These are phyloP conservation scores for Tipula unca DNA, from an alignment of 2,888 invertebrate species.

Conservation along the genomic window DNA sequence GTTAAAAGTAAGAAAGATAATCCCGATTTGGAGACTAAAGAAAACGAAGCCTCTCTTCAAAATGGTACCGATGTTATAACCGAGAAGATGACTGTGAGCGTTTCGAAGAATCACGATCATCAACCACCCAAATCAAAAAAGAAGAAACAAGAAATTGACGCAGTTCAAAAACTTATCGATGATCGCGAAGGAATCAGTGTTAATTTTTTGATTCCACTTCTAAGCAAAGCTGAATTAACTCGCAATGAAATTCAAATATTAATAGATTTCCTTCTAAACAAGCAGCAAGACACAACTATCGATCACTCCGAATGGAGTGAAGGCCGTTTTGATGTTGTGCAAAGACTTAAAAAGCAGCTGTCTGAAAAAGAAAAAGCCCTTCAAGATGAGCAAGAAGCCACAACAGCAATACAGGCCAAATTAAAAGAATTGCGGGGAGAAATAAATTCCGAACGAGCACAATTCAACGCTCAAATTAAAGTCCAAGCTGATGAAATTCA, in stretches of 20 bases:
- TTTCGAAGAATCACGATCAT: neutral
- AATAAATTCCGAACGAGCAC: constrained; percentile 38
- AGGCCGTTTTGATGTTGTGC: constrained; percentile 60
- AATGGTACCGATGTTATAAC: neutral
- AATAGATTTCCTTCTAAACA: constrained; percentile 81
- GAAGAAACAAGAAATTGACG: constrained; percentile 49
- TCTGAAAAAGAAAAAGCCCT: constrained; percentile 77
- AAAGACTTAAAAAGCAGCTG: constrained; percentile 78
- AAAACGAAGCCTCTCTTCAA: neutral
- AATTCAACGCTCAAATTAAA: constrained; percentile 35
- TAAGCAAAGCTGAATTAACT: constrained; percentile 72
- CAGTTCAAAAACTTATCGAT: constrained; percentile 49
- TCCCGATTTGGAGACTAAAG: neutral
- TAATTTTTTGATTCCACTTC: constrained; percentile 59
- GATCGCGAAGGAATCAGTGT: constrained; percentile 62
- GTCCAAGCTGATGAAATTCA: constrained; percentile 35
- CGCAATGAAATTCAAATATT: constrained; percentile 82
- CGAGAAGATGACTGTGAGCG: neutral
- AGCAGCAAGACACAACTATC: constrained; percentile 68
- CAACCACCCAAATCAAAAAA: constrained; percentile 37
- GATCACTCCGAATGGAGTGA: constrained; percentile 79
- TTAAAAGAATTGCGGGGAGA: constrained; percentile 63
- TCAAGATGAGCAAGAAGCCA: constrained; percentile 64
- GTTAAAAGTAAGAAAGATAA: constrained; percentile 2
- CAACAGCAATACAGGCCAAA: constrained; percentile 66